Evolutionary conservation across 2,888 invertebrate species (phyloP).

Genomic region (Scaptomyza tumidula): DNA sequence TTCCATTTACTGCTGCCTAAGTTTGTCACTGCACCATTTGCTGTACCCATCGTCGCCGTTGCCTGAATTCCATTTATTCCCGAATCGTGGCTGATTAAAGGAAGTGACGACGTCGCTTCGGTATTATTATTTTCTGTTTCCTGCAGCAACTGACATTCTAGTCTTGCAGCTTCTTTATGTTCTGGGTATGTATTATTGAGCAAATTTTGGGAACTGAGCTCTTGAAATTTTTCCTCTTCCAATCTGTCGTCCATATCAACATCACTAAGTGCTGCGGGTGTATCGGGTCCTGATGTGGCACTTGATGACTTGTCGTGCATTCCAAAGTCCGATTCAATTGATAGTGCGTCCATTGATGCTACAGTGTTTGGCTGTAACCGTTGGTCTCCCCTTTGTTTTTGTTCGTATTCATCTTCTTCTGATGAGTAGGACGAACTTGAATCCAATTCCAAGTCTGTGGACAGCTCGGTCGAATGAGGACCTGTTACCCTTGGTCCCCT

Average conservation of each 20-base stretch:
- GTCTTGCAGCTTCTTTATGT: neutral
- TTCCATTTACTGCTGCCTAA: slow-evolving; percentile 96
- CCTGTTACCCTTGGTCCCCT: neutral
- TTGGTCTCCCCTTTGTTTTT: neutral
- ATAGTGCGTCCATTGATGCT: neutral
- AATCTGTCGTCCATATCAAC: slow-evolving; percentile 86
- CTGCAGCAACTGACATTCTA: neutral
- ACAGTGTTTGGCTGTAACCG: neutral
- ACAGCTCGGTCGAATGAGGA: neutral
- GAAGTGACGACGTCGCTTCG: neutral
- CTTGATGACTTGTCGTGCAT: slow-evolving; percentile 89
- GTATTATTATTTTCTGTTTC: neutral
- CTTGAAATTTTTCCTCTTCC: slow-evolving; percentile 26
- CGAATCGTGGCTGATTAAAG: slow-evolving; percentile 73
- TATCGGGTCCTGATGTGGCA: slow-evolving; percentile 95
- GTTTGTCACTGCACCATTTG: slow-evolving; percentile 76
- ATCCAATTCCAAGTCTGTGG: slow-evolving; percentile 46
- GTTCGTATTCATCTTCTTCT: slow-evolving; percentile 80
- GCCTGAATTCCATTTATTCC: slow-evolving; percentile 82
- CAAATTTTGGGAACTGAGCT: slow-evolving; percentile 14
- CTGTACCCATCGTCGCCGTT: slow-evolving; percentile 52
- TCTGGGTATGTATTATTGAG: slow-evolving; percentile 1
- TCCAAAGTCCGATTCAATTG: slow-evolving; percentile 1
- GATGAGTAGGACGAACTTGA: slow-evolving; percentile 85
- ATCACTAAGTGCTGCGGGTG: slow-evolving; percentile 89